Conservation (phyloP, 1,140 invertebrate genomes). For the Zaprionus camerounensis region DNA sequence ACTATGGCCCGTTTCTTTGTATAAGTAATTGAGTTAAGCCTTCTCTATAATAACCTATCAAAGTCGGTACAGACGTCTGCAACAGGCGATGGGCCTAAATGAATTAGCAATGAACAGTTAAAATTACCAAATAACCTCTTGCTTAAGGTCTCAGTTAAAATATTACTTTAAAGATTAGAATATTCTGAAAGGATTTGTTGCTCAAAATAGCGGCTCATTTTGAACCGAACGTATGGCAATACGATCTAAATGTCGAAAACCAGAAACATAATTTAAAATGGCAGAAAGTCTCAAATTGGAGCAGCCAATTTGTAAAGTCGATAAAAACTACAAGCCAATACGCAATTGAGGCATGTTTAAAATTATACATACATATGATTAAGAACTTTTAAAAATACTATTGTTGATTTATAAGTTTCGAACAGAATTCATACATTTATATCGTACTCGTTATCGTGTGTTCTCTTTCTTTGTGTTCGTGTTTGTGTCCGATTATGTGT, state of each 20-base stretch:
- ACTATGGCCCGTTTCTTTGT: slow-evolving; percentile 29
- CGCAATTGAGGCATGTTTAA: slow-evolving; percentile 37
- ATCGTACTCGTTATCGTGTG: slow-evolving; percentile 13
- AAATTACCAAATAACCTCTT: slow-evolving; percentile 31
- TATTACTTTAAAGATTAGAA: slow-evolving; percentile 8
- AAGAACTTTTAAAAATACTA: slow-evolving; percentile 42
- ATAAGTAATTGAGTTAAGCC: slow-evolving; percentile 43
- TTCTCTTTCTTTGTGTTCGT: slow-evolving; percentile 10
- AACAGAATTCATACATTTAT: slow-evolving; percentile 42
- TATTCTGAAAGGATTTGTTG: slow-evolving; percentile 5
- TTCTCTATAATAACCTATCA: slow-evolving; percentile 22
- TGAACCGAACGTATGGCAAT: slow-evolving; percentile 15
- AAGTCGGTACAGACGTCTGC: slow-evolving; percentile 24
- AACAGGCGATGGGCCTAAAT: slow-evolving; percentile 19
- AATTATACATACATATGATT: slow-evolving; percentile 37
- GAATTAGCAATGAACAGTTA: slow-evolving; percentile 27
- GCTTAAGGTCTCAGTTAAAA: slow-evolving; percentile 27
- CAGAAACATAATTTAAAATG: slow-evolving; percentile 37
- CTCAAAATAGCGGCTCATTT: background rate
- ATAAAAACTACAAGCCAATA: slow-evolving; percentile 42
- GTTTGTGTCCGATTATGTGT: slow-evolving; percentile 65
- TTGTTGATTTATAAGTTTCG: slow-evolving; percentile 40
- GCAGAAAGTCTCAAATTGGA: slow-evolving; percentile 31
- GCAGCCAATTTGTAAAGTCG: slow-evolving; percentile 18
- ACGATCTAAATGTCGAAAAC: slow-evolving; percentile 10